Base-by-base conservation (phyloP, 2,113 vertebrate species). In the Oreochromis niloticus region DNA sequence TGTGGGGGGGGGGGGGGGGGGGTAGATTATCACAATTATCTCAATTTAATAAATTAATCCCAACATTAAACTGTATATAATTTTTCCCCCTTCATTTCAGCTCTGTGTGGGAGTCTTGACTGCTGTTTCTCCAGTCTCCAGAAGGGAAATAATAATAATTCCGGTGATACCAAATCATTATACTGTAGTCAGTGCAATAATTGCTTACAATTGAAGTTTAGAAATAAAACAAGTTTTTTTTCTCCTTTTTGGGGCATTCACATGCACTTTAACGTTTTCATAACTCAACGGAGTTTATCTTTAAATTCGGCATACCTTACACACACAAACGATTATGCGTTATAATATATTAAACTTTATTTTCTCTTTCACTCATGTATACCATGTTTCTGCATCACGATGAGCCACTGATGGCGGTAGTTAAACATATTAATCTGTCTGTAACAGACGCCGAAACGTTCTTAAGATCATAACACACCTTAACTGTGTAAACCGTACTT, bases 1-100 rank as follows among this genome's bases (percentile, higher is more conserved):
- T 6, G 5, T 10, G n/a, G n/a, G n/a, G n/a, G n/a, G 8, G 7
- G 0, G 7, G 24, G 2, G 11, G 4, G 8, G 52, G n/a, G 16
- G 30, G 16, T 63, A n/a, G 3, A 36, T 66, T n/a, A 39, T 71
- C 66, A 71, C 12, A 71, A 43, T 12, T 59, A 59, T 59, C 27
- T 71, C 39, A 71, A 71, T 43, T 22, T 24, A 71, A 41, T 43
- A 16, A 71, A 24, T 43, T 16, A 24, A 41, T 9, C 36, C 39
- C 36, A 68, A 13, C n/a, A 43, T 6, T 71, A 41, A 71, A 71
- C 12, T 22, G 3, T 41, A 59, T 59, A 36, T 36, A 9, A 36
- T 36, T 36, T 36, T 27, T 9, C 16, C 9, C 14, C 17, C 24
- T 7, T 17, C 1, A 36, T 36, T 66, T 66, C 6, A 39, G 6